These are phyloP conservation scores for Mus musculus DNA, from an alignment of 2,113 vertebrate genomes.

Conservation along the genomic window GRCm39 chr12:14050001-14050500, in stretches of 20 bases:
- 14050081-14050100: neutral
- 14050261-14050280: neutral
- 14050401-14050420: neutral
- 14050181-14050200: neutral
- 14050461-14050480: neutral
- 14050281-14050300: no score
- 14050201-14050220: neutral
- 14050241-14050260: neutral
- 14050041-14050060: neutral
- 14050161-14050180: neutral
- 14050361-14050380: neutral
- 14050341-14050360: neutral
- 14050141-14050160: neutral
- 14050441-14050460: neutral
- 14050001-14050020: neutral
- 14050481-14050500: neutral
- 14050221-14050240: neutral
- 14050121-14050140: neutral
- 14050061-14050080: neutral
- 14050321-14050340: neutral
- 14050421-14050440: neutral
- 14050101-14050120: no score
- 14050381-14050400: neutral
- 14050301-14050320: neutral
- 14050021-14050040: neutral